Conservation (phyloP, 2,797 vertebrate genomes). For the Sebastes taczanowskii region DNA sequence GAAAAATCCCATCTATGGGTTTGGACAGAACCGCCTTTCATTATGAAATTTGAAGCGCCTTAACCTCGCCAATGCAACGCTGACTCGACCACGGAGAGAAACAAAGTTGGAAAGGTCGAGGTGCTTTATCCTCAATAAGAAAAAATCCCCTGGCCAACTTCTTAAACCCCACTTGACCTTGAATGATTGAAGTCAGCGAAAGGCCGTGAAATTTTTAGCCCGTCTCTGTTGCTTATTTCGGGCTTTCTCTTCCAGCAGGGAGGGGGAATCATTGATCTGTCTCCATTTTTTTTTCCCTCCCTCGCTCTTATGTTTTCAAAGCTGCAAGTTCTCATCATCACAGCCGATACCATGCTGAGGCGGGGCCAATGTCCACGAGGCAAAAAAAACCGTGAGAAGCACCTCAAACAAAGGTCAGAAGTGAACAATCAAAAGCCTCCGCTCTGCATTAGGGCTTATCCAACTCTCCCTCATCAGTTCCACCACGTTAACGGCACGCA, state of each 20-base stretch:
- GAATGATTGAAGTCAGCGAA: slow-evolving; percentile 36
- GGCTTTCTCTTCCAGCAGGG: neutral
- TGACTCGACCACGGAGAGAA: slow-evolving; percentile 5
- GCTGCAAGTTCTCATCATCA: slow-evolving; percentile 50
- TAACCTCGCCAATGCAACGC: slow-evolving; percentile 1
- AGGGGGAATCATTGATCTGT: slow-evolving; percentile 34
- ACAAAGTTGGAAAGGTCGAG: slow-evolving; percentile 8
- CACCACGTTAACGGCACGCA: slow-evolving; percentile 9
- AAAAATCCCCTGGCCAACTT: neutral
- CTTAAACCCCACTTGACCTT: slow-evolving; percentile 51
- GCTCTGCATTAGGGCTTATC: slow-evolving; percentile 11
- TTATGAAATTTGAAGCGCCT: slow-evolving; percentile 31
- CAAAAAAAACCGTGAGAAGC: slow-evolving; percentile 17
- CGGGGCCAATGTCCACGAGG: slow-evolving; percentile 9
- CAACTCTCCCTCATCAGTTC: slow-evolving; percentile 40
- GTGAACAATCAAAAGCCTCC: slow-evolving; percentile 43
- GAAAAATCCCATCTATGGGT: slow-evolving; percentile 29
- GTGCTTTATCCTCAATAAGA: slow-evolving; percentile 11
- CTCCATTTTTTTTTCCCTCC: neutral
- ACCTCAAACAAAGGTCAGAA: slow-evolving; percentile 55
- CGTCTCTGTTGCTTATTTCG: neutral
- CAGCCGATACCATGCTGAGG: slow-evolving; percentile 37
- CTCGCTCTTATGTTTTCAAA: slow-evolving; percentile 29
- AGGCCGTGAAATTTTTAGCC: slow-evolving; percentile 13
- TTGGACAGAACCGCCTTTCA: slow-evolving; percentile 7